phyloP scores from a whole-genome alignment of 2,797 vertebrate genomes.

The Alosa sapidissima region DNA sequence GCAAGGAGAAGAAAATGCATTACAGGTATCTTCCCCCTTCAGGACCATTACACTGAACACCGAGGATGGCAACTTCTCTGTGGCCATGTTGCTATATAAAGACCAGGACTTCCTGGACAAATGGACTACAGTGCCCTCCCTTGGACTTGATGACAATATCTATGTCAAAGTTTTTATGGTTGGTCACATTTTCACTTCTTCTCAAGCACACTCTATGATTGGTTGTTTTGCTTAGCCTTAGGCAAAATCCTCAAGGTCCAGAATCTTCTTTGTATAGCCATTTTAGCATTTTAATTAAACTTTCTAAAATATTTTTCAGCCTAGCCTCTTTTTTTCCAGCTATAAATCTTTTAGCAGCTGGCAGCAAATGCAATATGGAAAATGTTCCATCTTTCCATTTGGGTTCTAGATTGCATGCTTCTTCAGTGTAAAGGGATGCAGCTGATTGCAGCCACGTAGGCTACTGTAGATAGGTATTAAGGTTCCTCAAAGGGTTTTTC shows the following conservation, averaged over 20 bases:
- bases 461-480: not conserved
- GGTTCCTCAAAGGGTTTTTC: not conserved
- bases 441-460: not conserved
- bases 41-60: constrained; percentile 78
- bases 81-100: constrained; percentile 77
- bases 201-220: not conserved
- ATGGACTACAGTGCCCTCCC: constrained; percentile 74
- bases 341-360: not conserved
- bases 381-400: not conserved
- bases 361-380: not conserved
- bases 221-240: not conserved
- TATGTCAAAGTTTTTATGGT: constrained; percentile 81
- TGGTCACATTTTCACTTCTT: constrained; percentile 36
- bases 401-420: not conserved
- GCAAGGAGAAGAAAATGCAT: not conserved
- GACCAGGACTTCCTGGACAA: constrained; percentile 74
- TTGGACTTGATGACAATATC: constrained; percentile 76
- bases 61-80: constrained; percentile 80
- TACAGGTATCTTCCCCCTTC: not conserved
- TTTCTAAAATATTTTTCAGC: too few species aligned
- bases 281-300: too few species aligned
- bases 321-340: too few species aligned
- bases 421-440: not conserved
- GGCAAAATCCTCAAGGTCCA: not conserved
- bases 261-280: not conserved